Base-by-base conservation (phyloP, 1,140 invertebrate genomes). In the Eriosoma lanigerum region DNA sequence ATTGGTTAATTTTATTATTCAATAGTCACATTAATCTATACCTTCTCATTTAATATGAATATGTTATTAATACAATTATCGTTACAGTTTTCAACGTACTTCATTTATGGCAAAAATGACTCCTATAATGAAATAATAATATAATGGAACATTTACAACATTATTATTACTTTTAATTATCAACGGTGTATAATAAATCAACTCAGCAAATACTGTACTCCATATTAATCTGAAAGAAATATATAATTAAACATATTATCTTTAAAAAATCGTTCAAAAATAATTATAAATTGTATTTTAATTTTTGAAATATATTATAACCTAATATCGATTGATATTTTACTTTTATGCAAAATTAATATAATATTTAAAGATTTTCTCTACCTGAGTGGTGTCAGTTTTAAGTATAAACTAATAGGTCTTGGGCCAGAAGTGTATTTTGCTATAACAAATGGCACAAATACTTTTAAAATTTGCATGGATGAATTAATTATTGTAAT, bases 401-500 rank as follows among this genome's bases (percentile, higher is more conserved):
- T 92, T 1, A 98, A 85, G 87, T 94, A 98, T 52, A 98, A 87
- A 82, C 94, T 90, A 86, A 99, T 89, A 3, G 97, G 97, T 81
- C 90, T 88, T 0, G 94, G 91, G 10, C 97, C 96, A 32, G 92
- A 90, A 0, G 95, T 97, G 84, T 96, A 96, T 85, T 92, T 93
- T 17, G 90, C 91, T 82, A 98, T 93, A 48, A 96, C 85, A 73
- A 98, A 86, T 19, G 98, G 97, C 82, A 99, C 88, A 38, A 98
- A 86, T 68, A 99, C 95, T 88, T 99, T 97, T 48, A 99, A 87
- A 13, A 97, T 97, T 58, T 97, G 93, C 84, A 99, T 87, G 4
- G 96, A 96, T n/a, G 98, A 90, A 15, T 93, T 93, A 83, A 99
- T 88, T 56, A 98, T 86, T 0, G 97, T 98, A 64, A 99, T 86